A percentile compares a stretch with the other conserved stretches of the same genome.
phyloP scores from a whole-genome alignment of 2,888 invertebrate species.

The Baronia brevicornis region DNA sequence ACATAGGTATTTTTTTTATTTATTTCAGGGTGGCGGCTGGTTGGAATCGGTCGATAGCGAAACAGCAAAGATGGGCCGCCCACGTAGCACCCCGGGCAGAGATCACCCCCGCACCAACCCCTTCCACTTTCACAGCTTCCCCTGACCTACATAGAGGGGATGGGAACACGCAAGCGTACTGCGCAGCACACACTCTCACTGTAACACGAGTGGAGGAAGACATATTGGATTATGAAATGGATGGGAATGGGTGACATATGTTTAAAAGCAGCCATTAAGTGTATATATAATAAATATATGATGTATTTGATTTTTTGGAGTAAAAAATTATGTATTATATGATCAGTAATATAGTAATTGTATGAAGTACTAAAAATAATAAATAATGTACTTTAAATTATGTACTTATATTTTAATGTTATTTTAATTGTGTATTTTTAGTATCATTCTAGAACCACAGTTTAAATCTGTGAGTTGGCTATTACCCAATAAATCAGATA shows the following conservation, averaged over 20 bases:
- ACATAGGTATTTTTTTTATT: conserved; percentile 32
- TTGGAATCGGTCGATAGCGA: conserved; percentile 49
- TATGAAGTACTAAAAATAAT: too few species aligned
- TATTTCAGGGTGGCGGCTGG: conserved; percentile 32
- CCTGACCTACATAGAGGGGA: conserved; percentile 53
- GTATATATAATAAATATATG: too few species aligned
- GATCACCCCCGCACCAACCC: conserved; percentile 21
- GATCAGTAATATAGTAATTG: too few species aligned
- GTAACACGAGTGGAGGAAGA: conserved; percentile 5
- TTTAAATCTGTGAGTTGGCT: too few species aligned
- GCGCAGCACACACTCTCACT: conserved; percentile 22
- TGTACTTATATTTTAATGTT: not conserved
- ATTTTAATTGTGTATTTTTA: too few species aligned
- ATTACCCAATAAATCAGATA: too few species aligned
- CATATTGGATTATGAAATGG: conserved; percentile 16
- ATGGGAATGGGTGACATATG: not conserved
- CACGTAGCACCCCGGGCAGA: conserved; percentile 27
- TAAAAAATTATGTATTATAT: too few species aligned
- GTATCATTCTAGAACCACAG: too few species aligned
- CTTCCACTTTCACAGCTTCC: conserved; percentile 43
- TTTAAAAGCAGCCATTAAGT: too few species aligned
- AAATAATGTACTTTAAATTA: too few species aligned
- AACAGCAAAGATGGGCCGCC: conserved; percentile 42
- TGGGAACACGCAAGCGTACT: conserved; percentile 35
- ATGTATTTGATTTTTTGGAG: too few species aligned